Percentiles rank a stretch among this genome's conserved stretches.
Conservation (phyloP, 2,113 vertebrate species). For the Bos javanicus region DNA sequence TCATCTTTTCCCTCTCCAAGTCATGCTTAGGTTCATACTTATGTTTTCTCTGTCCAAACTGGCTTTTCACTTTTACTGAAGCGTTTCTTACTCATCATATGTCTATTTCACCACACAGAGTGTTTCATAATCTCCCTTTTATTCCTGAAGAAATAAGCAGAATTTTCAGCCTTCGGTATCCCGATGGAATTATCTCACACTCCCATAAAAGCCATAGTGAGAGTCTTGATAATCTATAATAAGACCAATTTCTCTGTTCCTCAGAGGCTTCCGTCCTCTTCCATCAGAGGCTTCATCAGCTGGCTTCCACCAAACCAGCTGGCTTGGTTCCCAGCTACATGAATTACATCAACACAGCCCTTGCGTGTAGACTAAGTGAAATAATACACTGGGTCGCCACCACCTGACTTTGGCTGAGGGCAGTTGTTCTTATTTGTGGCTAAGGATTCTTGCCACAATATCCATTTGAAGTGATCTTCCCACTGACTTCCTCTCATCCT, state of each 20-base stretch:
- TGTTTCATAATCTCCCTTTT: not conserved
- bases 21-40: not conserved
- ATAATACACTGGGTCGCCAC: not conserved
- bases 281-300: no score
- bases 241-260: not conserved
- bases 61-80: not conserved
- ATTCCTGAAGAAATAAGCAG: not conserved
- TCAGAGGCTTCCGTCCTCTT: not conserved
- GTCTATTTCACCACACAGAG: not conserved
- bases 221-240: not conserved
- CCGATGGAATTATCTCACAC: not conserved
- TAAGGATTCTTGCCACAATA: not conserved
- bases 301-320: no score
- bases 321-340: no score
- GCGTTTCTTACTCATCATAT: not conserved
- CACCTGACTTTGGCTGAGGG: not conserved
- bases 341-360: not conserved
- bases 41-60: not conserved
- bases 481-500: not conserved
- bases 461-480: not conserved
- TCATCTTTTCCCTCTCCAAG: not conserved
- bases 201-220: not conserved
- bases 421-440: not conserved
- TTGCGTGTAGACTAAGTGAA: not conserved
- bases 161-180: not conserved